Percentiles rank a stretch among this genome's conserved stretches.
Evolutionary conservation across 2,797 vertebrate species (phyloP).

Genomic region (Premnoplex brunnescens): DNA sequence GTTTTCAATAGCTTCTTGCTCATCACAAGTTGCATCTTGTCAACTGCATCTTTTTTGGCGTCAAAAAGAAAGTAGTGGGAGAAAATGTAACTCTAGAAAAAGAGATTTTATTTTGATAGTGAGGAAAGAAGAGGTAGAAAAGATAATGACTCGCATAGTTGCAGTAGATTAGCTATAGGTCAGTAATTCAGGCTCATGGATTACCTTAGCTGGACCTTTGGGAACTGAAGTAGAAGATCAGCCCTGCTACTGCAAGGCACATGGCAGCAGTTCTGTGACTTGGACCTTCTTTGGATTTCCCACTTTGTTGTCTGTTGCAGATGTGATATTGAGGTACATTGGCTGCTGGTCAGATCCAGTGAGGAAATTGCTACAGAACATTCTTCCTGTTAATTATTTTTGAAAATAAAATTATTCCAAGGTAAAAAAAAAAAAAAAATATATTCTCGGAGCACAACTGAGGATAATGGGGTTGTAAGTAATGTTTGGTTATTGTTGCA

Average conservation of each 20-base stretch:
- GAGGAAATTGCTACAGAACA: background rate
- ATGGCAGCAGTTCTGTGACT: background rate
- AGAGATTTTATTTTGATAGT: background rate
- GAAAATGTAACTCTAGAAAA: background rate
- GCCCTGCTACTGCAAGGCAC: background rate
- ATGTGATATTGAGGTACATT: background rate
- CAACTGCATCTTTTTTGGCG: background rate
- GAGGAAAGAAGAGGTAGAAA: background rate
- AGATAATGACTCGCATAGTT: accelerated
- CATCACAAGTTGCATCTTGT: background rate
- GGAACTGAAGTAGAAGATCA: background rate
- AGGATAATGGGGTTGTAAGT: background rate
- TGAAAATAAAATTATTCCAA: background rate
- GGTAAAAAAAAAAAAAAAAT: background rate
- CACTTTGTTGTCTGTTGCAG: background rate
- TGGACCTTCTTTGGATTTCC: background rate
- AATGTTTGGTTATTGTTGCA: background rate
- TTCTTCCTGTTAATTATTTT: background rate
- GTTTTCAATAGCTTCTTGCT: background rate
- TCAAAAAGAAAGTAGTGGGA: background rate
- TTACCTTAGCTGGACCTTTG: background rate
- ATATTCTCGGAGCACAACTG: accelerated
- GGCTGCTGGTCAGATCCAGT: background rate
- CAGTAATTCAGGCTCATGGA: accelerated
- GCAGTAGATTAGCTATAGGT: background rate